Evolutionary conservation across 2,888 invertebrate genomes (phyloP), one percentile per base, ranked within the genome.

Genomic region (Scaptomyza tumidula): DNA sequence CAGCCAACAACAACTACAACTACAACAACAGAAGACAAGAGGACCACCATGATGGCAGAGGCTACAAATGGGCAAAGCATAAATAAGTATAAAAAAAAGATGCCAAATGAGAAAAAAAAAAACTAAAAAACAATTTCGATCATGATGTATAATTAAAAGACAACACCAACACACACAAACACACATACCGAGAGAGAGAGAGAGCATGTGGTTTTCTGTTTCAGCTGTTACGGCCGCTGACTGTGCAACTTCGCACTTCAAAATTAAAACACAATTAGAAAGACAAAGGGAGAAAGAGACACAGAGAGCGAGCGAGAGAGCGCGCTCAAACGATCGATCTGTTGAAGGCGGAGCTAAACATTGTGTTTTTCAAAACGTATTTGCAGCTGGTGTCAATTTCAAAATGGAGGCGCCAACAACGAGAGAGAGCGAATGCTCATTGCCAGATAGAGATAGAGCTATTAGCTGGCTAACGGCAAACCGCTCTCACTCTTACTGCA

Each of bases 391-490:
- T 82, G 86, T 78, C 75, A 82, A 81, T 86, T 90, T 89, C 89
- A 91, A 91, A 91, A 91, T 91, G 91, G 91, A 90, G 91, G 85
- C 81, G 88, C 80, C 71, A 78, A 80, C 74, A 66, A 59, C 63
- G 74, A 76, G 14, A 74, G 14, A 74, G 71, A 66, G 59, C 39
- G 46, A 48, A 6, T 13, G 55, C 43, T 33, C 13, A 11, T 35
- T 3, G 58, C 0, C 10, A 11, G 63, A 67, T 44, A 62, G 62
- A 69, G 82, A 65, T 48, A 57, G 71, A 68, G 27, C n/a, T 59
- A 29, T 29, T 29, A 48, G 57, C 35, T 16, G 27, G 6, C 10
- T 43, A 58, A n/a, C 24, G 7, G 33, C 48, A 62, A 45, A 10
- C n/a, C 13, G 37, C 48, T 64, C 64, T 44, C 63, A 31, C 57